phyloP scores from a whole-genome alignment of 2,888 invertebrate genomes.

The Andrena minutula region DNA sequence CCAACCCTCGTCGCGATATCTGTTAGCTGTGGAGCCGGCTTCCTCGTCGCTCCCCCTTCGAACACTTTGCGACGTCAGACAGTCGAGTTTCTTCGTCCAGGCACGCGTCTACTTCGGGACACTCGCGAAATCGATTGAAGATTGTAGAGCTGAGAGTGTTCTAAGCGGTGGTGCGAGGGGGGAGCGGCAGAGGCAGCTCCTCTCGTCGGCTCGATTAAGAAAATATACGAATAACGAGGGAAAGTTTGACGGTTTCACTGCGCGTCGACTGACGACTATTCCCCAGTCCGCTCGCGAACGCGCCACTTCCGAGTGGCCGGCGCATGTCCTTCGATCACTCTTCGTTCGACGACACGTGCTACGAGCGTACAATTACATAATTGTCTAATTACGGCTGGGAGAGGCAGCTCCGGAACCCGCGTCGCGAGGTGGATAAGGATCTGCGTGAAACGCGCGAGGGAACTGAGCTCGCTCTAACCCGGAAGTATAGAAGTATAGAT shows the following conservation, averaged over 20 bases:
- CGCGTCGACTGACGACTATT: constrained; percentile 3
- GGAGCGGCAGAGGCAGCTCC: neutral
- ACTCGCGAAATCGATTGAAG: neutral
- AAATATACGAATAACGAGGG: constrained; percentile 50
- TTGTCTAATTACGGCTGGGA: constrained; percentile 31
- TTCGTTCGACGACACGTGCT: constrained; percentile 34
- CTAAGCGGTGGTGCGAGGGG: neutral
- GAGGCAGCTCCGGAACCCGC: neutral
- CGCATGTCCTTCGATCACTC: constrained; percentile 22
- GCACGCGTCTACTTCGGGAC: neutral
- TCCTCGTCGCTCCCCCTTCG: constrained; percentile 25
- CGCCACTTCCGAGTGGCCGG: constrained; percentile 9
- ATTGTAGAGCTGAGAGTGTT: neutral
- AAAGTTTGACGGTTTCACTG: neutral
- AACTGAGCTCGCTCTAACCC: neutral
- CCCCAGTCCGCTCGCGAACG: constrained; percentile 9
- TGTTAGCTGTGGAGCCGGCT: neutral
- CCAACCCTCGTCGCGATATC: neutral
- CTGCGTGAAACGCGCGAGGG: neutral
- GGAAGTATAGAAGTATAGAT: neutral
- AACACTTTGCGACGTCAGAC: neutral
- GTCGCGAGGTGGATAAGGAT: constrained; percentile 8
- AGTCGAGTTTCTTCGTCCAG: neutral
- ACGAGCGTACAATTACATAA: constrained; percentile 36
- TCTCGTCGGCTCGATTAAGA: constrained; percentile 39